Conservation (phyloP, 1,140 invertebrate genomes). For the Oscheius sp. region DNA sequence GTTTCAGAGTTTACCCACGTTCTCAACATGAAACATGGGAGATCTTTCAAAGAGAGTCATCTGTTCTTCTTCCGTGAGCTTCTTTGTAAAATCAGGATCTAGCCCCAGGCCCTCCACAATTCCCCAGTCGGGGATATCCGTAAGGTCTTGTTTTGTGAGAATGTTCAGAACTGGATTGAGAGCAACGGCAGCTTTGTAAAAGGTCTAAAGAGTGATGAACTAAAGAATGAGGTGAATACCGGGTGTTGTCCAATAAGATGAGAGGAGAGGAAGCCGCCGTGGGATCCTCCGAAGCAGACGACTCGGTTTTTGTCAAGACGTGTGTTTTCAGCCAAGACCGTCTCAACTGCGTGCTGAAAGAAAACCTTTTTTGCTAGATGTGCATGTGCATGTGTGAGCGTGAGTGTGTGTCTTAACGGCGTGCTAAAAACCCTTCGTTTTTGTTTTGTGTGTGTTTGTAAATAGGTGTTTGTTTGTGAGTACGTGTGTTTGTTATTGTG, state of each 20-base stretch:
- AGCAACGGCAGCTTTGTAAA: constrained; percentile 72
- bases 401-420: too few species aligned
- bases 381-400: too few species aligned
- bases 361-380: too few species aligned
- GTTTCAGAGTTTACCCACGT: constrained; percentile 55
- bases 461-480: too few species aligned
- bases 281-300: constrained; percentile 74
- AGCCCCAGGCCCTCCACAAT: constrained; percentile 48
- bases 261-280: constrained; percentile 82
- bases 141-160: constrained; percentile 65
- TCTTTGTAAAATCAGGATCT: constrained; percentile 48
- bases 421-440: too few species aligned
- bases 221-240: too few species aligned
- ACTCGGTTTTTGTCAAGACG: constrained; percentile 57
- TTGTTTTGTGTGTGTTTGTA: too few species aligned
- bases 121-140: constrained; percentile 82
- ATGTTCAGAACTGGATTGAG: constrained; percentile 80
- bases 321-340: constrained; percentile 37
- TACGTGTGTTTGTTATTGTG: too few species aligned
- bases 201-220: too few species aligned
- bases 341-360: constrained; percentile 63
- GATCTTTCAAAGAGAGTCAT: constrained; percentile 61
- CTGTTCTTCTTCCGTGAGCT: constrained; percentile 47
- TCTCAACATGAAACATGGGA: constrained; percentile 62
- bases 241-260: constrained; percentile 71